Base-by-base conservation (phyloP, 2,797 vertebrate species). In the Phrynocephalus vlangalii region DNA sequence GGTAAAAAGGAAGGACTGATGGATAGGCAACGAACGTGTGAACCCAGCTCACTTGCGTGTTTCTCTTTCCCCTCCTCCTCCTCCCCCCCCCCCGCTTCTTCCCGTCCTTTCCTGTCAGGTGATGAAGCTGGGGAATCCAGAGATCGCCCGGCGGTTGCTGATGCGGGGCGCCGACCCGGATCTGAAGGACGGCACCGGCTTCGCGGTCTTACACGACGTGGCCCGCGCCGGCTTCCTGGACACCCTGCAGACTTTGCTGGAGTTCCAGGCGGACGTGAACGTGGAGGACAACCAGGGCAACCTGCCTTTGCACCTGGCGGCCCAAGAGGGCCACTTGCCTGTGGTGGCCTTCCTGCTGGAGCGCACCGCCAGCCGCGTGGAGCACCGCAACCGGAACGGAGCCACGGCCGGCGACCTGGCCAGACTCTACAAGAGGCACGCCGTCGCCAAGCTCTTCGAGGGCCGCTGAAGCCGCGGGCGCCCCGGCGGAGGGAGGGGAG, bases 271-370 rank as follows among this genome's bases (percentile, higher is more conserved):
- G 9, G 96, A 99, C 75, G 96, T 97, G 73, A 98, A 98, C 95
- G 79, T 98, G 0, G 92, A 95, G 88, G 98, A 99, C 88, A 80
- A 86, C 10, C 91, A 94, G n/a, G 98, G 98, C 15, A 98, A 99
- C 96, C 96, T 99, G 88, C 98, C 98, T 33, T 86, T 99, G 94
- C 98, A 99, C 95, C 93, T 98, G 95, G 98, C 98, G 44, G 98
- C 98, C n/a, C 95, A 89, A 75, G 96, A 97, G 93, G 98, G 98
- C 1, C 97, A 98, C n/a, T 94, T 96, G 92, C 95, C 95, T 6
- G 97, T 97, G 89, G 97, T 98, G 90, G 92, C 94, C 88, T 94
- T 97, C 88, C 97, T 99, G 66, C 87, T 97, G 18, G 95, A 86
- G 28, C 87, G 33, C 91, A 97, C 97, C 0, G 94, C 95, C 89